Percentiles rank a stretch among this genome's conserved stretches.
phyloP scores from a whole-genome alignment of 2,888 invertebrate species.

The Mimas tiliae region DNA sequence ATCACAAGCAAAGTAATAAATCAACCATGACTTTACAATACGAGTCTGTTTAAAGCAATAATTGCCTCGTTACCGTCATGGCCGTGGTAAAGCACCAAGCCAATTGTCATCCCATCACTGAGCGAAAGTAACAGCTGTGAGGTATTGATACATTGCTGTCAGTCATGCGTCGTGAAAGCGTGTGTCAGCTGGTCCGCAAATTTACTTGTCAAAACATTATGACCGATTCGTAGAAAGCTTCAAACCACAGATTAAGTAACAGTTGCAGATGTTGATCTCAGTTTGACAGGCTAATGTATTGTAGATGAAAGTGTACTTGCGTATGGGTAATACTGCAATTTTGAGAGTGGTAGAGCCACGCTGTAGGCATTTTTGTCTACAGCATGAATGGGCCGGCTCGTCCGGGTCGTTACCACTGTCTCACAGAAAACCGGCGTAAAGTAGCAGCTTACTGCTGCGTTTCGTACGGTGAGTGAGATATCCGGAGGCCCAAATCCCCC shows the following conservation, averaged over 20 bases:
- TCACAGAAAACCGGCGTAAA: no score
- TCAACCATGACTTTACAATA: slow-evolving; percentile 16
- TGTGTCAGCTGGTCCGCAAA: slow-evolving; percentile 28
- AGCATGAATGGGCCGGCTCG: no score
- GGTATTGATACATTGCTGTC: slow-evolving; percentile 41
- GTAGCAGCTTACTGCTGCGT: no score
- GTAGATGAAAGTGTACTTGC: background rate
- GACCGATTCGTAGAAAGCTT: slow-evolving; percentile 25
- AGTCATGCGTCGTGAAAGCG: slow-evolving; percentile 42
- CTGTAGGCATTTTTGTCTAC: no score
- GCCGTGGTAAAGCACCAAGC: slow-evolving; percentile 28
- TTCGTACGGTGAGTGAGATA: no score
- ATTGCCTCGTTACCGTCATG: slow-evolving; percentile 24
- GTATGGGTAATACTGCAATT: background rate
- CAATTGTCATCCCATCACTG: slow-evolving; percentile 42
- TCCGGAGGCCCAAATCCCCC: no score
- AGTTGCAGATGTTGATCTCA: slow-evolving; percentile 19
- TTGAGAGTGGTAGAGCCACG: no score
- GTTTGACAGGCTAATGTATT: slow-evolving; percentile 1
- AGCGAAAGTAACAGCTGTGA: slow-evolving; percentile 50
- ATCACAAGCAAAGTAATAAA: slow-evolving; percentile 16
- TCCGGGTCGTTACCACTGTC: no score
- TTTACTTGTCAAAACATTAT: slow-evolving; percentile 42
- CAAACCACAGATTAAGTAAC: slow-evolving; percentile 23
- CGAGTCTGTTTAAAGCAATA: slow-evolving; percentile 23